phyloP scores from a whole-genome alignment of 2,888 invertebrate species.

The Aelia acuminata region DNA sequence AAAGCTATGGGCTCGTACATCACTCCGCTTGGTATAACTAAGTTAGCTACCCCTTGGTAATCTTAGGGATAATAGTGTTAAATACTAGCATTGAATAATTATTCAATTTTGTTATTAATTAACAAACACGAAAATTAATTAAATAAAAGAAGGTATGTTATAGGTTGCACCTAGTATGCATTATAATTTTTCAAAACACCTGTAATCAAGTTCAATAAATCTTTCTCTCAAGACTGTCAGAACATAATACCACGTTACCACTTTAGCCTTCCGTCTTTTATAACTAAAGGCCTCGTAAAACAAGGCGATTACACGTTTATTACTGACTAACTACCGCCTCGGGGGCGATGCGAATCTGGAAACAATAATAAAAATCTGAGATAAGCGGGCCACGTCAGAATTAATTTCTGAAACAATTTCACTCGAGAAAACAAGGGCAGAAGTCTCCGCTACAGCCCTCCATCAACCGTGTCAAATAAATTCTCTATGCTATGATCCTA shows the following conservation, averaged over 20 bases:
- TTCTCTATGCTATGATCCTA: too few species aligned
- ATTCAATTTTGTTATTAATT: too few species aligned
- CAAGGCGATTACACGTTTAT: background rate
- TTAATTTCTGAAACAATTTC: conserved; percentile 20
- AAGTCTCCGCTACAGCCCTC: background rate
- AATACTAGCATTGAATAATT: too few species aligned
- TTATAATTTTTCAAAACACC: background rate
- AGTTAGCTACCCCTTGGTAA: too few species aligned
- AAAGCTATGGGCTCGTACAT: too few species aligned
- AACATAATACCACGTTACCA: background rate
- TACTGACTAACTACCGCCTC: background rate
- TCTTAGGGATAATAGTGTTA: too few species aligned
- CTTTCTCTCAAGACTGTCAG: background rate
- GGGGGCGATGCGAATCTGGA: background rate
- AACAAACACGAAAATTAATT: too few species aligned
- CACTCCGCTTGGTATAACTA: too few species aligned
- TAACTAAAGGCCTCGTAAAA: background rate
- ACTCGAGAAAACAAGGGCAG: background rate
- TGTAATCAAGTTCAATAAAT: background rate
- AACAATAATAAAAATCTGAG: conserved; percentile 47
- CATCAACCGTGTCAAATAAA: conserved; percentile 19
- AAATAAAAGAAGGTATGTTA: too few species aligned
- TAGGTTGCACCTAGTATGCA: too few species aligned
- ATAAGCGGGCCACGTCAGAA: conserved; percentile 24
- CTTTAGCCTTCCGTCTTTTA: background rate